Base-by-base conservation (phyloP, 2,113 vertebrate species). In the Phalacrocorax brasilianus region DNA sequence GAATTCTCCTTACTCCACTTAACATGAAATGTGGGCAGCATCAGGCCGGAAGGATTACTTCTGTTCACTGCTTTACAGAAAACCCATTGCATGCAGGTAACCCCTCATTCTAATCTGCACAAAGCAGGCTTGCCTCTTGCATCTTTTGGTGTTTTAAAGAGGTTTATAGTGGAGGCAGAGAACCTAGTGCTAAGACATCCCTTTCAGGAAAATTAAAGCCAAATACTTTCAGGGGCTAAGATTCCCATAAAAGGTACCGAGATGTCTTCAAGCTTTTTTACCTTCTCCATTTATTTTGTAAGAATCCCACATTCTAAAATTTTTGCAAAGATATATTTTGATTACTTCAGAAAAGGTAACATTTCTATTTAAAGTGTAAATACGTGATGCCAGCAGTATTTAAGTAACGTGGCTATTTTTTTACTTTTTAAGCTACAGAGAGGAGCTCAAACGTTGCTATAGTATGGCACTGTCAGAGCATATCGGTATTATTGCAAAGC, bases 321-420 rank as follows among this genome's bases (percentile, higher is more conserved):
- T 98, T 97, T 97, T 98, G 97, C 97, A 98, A 97, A 98, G 95
- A 97, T 98, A 50, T 98, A 98, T 98, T 98, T 98, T 98, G 98
- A 97, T 97, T 98, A 98, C 94, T 98, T 95, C 95, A 94, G 88
- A 95, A 95, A 88, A 97, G 89, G 95, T 94, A 97, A 97, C 75
- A 26, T 98, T 98, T 98, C 97, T 98, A 98, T 98, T 98, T 98
- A 97, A 98, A 97, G 85, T 98, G 98, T 98, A 98, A 98, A 98
- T 98, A 98, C 23, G 35, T 83, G 96, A 97, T 97, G 96, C 97
- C 97, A 97, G 97, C 85, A 67, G 91, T 82, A 85, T 97, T 84
- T 97, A 83, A 96, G 97, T 97, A 97, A 97, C 0, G n/a, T 93
- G 83, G 97, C 73, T 98, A 96, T 98, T 98, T 98, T 98, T 98